Base-by-base conservation (phyloP, 2,113 vertebrate genomes). In the Phylloscopus trochiloides region DNA sequence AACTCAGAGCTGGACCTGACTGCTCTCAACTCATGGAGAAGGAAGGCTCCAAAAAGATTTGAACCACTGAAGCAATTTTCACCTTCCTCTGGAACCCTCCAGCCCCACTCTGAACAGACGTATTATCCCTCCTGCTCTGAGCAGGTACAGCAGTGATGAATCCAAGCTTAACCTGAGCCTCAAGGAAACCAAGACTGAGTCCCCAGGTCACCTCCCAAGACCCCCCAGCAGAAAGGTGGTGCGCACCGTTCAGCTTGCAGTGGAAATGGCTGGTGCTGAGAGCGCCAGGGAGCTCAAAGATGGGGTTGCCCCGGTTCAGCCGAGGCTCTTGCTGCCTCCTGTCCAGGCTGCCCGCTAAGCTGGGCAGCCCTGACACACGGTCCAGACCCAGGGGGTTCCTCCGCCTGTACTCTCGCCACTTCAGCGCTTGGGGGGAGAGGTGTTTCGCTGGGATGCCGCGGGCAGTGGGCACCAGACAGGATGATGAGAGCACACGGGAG, bases 381-480 rank as follows among this genome's bases (percentile, higher is more conserved):
- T 99, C 98, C 91, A 99, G 97, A 63, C 99, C 98, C 91, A 99
- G 97, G 24, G 99, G 99, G 98, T 99, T 99, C 95, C 98, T 98
- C 36, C 98, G 98, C 52, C 99, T 98, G 96, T 99, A 99, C 91
- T 99, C 99, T 71, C 98, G 98, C 99, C 99, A 99, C 97, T 99
- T 99, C 93, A 99, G 98, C 1, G 99, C 99, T 98, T 99, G 99
- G 7, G 99, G 99, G 70, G 99, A 99, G 67, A 99, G 98, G 97
- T 99, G 99, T 96, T 99, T 99, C 8, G 98, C 99, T 99, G 92
- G 76, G 87, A 91, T 34, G 83, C 54, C 80, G 22, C n/a, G 63
- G 82, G 92, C 62, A 90, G 88, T 21, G 51, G 65, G 83, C 62
- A 70, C 34, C 92, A 12, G 42, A 42, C 0, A 4, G 67, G 63